These are phyloP conservation scores for Popillia japonica DNA, from an alignment of 1,140 invertebrate genomes.

Conservation along the genomic window DNA sequence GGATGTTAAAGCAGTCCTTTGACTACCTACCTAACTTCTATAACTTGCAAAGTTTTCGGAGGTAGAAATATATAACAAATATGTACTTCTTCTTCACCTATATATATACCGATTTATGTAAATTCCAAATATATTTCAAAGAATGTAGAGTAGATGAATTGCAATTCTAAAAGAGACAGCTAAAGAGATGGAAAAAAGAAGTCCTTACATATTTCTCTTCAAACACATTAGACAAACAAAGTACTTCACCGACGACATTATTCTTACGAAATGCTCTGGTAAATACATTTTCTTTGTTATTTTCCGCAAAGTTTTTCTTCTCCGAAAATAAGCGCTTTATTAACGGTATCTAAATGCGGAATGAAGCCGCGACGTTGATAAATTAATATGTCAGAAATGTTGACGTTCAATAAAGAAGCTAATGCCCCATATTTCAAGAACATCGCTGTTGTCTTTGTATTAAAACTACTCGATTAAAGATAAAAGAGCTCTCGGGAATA, in stretches of 20 bases:
- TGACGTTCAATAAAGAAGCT: slow-evolving; percentile 4
- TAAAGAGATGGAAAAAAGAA: too few relatives aligned
- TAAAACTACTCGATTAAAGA: background rate
- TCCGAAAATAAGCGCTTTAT: background rate
- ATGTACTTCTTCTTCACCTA: too few relatives aligned
- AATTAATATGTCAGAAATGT: background rate
- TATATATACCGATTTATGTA: too few relatives aligned
- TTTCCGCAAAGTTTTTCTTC: background rate
- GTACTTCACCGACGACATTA: background rate
- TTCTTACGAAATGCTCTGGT: background rate
- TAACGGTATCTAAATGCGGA: background rate
- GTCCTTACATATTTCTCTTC: background rate
- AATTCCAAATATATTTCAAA: too few relatives aligned
- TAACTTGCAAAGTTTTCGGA: too few relatives aligned
- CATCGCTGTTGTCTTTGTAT: background rate
- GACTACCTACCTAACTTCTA: too few relatives aligned
- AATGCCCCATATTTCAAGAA: background rate
- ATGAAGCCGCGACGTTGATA: background rate
- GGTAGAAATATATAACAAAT: too few relatives aligned
- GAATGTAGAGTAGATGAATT: too few relatives aligned
- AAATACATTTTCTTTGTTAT: too few relatives aligned
- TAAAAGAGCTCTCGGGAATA: background rate
- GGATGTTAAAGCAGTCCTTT: too few relatives aligned
- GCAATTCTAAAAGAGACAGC: too few relatives aligned
- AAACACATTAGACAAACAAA: background rate